Percentiles rank a stretch among this genome's conserved stretches.
Evolutionary conservation across 2,797 vertebrate species (phyloP).

Genomic region (Schizothorax lantsangensis): DNA sequence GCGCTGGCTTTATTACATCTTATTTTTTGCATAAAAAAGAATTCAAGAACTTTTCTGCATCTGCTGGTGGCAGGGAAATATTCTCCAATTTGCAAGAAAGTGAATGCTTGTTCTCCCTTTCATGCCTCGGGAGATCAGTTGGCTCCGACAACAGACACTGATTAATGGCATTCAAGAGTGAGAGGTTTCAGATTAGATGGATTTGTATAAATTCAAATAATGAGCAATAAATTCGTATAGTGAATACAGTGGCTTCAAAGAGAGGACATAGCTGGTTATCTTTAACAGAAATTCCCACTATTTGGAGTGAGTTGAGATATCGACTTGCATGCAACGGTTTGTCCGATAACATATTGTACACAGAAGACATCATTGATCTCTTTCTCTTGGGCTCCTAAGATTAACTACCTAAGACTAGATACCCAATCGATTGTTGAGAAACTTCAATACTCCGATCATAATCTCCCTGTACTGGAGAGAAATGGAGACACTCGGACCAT

Average conservation of each 20-base stretch:
- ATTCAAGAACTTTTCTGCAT: not conserved
- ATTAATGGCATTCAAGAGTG: constrained; percentile 20
- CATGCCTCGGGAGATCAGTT: not conserved
- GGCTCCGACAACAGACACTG: constrained; percentile 5
- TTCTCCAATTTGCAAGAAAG: not conserved
- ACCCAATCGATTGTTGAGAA: constrained; percentile 39
- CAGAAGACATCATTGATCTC: constrained; percentile 50
- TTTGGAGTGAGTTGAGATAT: constrained; percentile 45
- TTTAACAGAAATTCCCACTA: constrained; percentile 14
- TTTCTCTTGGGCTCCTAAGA: constrained; percentile 47
- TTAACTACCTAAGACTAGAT: constrained; percentile 44
- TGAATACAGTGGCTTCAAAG: constrained; percentile 37
- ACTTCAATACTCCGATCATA: constrained; percentile 30
- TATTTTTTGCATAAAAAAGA: not conserved
- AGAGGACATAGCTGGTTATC: constrained; percentile 12
- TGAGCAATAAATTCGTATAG: constrained; percentile 21
- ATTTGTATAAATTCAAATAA: constrained; percentile 23
- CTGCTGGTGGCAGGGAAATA: not conserved
- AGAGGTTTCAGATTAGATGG: not conserved
- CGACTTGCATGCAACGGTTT: constrained; percentile 45
- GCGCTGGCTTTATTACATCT: not conserved
- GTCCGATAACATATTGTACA: constrained; percentile 46
- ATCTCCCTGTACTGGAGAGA: constrained; percentile 6
- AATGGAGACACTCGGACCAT: constrained; percentile 8
- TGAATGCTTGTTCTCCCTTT: not conserved